phyloP scores from a whole-genome alignment of 1,140 invertebrate genomes.

The Plectus sambesii region DNA sequence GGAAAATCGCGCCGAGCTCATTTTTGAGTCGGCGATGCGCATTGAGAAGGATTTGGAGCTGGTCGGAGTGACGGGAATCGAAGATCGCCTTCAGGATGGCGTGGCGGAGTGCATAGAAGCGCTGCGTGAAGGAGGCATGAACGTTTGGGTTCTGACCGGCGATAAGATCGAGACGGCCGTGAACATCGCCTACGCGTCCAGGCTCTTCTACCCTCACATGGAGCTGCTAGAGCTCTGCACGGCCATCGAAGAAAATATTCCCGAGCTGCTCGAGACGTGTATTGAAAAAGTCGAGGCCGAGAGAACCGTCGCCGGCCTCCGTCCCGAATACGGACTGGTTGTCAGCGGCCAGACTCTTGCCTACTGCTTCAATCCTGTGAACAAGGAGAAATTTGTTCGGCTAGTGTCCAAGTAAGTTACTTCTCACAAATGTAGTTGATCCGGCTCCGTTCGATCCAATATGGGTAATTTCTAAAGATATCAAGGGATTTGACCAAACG shows the following conservation, averaged over 20 bases:
- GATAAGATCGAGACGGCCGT: constrained; percentile 96
- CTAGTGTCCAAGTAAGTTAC: constrained; percentile 19
- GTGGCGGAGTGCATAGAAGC: constrained; percentile 76
- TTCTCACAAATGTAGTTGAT: no score
- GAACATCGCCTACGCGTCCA: constrained; percentile 89
- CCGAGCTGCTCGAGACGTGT: constrained; percentile 3
- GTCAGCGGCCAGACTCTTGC: constrained; percentile 57
- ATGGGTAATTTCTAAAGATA: no score
- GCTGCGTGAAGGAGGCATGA: constrained; percentile 72
- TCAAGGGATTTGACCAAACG: no score
- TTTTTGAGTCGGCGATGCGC: constrained; percentile 61
- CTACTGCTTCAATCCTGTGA: constrained; percentile 48
- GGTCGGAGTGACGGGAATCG: constrained; percentile 70
- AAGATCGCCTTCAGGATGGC: constrained; percentile 76
- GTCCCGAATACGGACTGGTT: constrained; percentile 56
- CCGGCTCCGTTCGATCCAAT: no score
- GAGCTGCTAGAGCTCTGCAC: constrained; percentile 47
- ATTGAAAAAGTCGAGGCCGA: constrained; percentile 54
- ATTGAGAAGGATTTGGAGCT: constrained; percentile 57
- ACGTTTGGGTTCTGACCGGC: constrained; percentile 90
- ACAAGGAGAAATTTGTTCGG: constrained; percentile 18
- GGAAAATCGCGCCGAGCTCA: no score
- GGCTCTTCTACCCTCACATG: constrained; percentile 74
- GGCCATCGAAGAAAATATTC: constrained; percentile 13
- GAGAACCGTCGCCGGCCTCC: constrained; percentile 8